Conservation (phyloP, 2,113 vertebrate species). For the Vulpes vulpes region DNA sequence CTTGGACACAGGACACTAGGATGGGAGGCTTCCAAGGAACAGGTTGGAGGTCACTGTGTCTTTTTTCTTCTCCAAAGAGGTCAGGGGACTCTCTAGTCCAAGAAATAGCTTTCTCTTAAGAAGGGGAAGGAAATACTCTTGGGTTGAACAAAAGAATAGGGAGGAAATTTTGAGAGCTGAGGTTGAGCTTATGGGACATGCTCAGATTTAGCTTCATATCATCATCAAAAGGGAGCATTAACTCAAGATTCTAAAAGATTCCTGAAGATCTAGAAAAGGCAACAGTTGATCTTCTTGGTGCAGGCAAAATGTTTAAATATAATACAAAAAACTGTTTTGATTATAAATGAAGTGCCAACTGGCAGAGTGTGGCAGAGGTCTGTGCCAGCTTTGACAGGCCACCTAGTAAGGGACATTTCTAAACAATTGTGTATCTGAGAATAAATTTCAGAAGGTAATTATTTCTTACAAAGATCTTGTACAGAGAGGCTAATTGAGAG, state of each 20-base stretch:
- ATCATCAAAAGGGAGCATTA: neutral
- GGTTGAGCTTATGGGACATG: neutral
- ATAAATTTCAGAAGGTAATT: neutral
- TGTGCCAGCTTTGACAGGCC: neutral
- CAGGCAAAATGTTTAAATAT: neutral
- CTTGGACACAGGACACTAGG: neutral
- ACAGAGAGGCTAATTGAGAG: neutral
- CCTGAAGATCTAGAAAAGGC: conserved; percentile 47
- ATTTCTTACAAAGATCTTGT: conserved; percentile 36
- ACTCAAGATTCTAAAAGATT: neutral
- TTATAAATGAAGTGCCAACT: conserved; percentile 32
- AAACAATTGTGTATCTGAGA: conserved; percentile 44
- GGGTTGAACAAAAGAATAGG: neutral
- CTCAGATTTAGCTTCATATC: neutral
- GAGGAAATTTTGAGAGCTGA: neutral
- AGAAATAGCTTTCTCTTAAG: neutral
- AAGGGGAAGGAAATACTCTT: neutral
- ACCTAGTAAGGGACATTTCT: neutral
- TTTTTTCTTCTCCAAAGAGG: neutral
- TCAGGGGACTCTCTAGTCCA: neutral
- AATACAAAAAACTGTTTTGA: neutral
- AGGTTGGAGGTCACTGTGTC: neutral
- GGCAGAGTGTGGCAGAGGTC: neutral
- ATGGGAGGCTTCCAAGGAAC: neutral
- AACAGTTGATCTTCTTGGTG: neutral